Evolutionary conservation across 1,140 invertebrate species (phyloP).

Genomic region (Anastatus disparis): DNA sequence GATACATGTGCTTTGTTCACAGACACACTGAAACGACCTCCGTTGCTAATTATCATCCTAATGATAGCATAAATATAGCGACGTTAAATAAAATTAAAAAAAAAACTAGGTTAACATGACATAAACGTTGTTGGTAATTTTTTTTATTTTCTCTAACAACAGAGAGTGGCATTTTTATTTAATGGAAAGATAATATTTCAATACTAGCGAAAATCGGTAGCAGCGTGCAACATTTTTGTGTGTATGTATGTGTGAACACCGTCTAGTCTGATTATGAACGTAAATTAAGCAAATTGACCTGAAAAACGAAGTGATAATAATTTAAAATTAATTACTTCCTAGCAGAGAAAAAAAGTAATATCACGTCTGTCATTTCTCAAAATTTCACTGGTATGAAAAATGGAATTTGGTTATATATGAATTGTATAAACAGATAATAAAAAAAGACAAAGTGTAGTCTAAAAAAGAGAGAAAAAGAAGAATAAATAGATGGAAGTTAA

Average conservation of each 20-base stretch:
- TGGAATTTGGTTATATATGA: constrained; percentile 2
- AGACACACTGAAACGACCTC: no score
- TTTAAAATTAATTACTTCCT: constrained; percentile 25
- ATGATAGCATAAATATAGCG: no score
- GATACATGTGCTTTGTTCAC: no score
- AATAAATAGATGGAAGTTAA: not conserved
- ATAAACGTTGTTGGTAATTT: no score
- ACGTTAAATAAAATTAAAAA: no score
- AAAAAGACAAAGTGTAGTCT: not conserved
- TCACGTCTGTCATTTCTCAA: constrained; percentile 10
- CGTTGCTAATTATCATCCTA: no score
- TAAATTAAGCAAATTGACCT: constrained; percentile 21
- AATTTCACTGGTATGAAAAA: constrained; percentile 17
- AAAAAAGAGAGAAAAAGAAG: not conserved
- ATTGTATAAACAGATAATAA: not conserved
- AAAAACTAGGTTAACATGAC: no score
- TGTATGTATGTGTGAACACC: no score
- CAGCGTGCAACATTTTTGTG: not conserved
- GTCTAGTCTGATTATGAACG: not conserved
- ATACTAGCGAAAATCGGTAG: not conserved
- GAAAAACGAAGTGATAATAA: constrained; percentile 15
- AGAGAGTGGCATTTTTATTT: constrained; percentile 8
- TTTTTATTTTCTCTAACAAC: not conserved
- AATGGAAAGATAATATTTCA: constrained; percentile 15
- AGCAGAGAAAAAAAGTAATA: not conserved